Conservation (phyloP, 2,797 vertebrate genomes). For the Centropyge bicolor region DNA sequence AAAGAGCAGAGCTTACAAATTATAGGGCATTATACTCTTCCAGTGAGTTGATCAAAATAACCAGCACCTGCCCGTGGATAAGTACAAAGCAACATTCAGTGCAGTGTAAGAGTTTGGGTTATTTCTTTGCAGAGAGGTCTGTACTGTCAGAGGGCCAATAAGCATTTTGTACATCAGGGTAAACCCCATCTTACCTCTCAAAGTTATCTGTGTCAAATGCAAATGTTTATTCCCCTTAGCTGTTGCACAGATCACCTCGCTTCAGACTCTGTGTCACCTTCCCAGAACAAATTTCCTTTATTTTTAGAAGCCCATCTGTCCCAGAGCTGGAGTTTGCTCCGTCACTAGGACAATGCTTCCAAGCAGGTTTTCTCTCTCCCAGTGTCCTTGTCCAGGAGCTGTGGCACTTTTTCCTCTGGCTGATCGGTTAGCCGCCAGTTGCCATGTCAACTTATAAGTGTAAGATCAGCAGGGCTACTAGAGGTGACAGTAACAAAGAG, state of each 20-base stretch:
- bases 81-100: conserved; percentile 19
- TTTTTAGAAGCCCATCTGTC: conserved; percentile 77
- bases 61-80: not conserved
- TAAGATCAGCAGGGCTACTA: conserved; percentile 19
- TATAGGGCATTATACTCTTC: conserved; percentile 6
- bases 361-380: conserved; percentile 51
- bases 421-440: conserved; percentile 55
- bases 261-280: conserved; percentile 64
- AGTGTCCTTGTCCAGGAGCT: conserved; percentile 64
- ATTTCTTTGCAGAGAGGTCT: conserved; percentile 28
- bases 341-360: conserved; percentile 52
- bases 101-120: not conserved
- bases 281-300: conserved; percentile 64
- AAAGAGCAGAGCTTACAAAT: conserved; percentile 38
- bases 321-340: conserved; percentile 60
- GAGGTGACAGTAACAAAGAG: conserved; percentile 37
- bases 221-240: conserved; percentile 73
- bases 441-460: conserved; percentile 50
- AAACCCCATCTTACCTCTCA: conserved; percentile 49
- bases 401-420: conserved; percentile 30
- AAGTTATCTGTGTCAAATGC: conserved; percentile 71
- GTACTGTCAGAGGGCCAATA: conserved; percentile 35
- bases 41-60: conserved; percentile 24
- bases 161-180: conserved; percentile 41
- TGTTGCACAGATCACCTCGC: conserved; percentile 60